Conservation (phyloP, 2,888 invertebrate species). For the Amiota communis region DNA sequence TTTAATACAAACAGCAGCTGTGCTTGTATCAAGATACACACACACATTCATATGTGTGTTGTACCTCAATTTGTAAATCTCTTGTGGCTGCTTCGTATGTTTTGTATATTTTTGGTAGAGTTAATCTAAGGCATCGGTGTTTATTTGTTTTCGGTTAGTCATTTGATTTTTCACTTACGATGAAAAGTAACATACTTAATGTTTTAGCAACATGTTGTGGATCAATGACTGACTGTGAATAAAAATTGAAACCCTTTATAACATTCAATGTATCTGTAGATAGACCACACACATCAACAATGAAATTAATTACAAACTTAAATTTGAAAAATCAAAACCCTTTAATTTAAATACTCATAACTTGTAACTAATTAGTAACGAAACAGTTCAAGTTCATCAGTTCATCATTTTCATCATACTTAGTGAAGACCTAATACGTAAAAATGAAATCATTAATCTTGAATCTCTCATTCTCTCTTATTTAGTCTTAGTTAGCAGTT, state of each 20-base stretch:
- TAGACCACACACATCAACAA: no score
- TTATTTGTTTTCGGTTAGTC: constrained; percentile 19
- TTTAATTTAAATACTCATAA: no score
- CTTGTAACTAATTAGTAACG: no score
- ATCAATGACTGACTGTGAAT: neutral
- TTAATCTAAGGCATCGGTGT: constrained; percentile 7
- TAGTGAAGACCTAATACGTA: no score
- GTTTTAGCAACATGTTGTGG: neutral
- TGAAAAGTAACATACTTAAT: no score
- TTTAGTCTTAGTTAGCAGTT: no score
- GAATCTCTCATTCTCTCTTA: neutral
- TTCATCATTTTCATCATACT: no score
- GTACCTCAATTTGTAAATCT: constrained; percentile 45
- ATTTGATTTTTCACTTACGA: neutral
- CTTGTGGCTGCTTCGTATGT: neutral
- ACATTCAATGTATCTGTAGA: no score
- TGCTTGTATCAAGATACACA: constrained; percentile 4
- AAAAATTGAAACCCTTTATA: neutral
- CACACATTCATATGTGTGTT: constrained; percentile 28
- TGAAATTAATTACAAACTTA: no score
- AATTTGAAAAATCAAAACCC: no score
- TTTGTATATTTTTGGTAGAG: neutral
- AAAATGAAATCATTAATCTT: constrained; percentile 36
- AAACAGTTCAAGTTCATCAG: no score
- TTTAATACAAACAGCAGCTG: constrained; percentile 41